These are phyloP conservation scores for Oedothorax gibbosus DNA, from an alignment of 1,140 invertebrate species.

Conservation along the genomic window DNA sequence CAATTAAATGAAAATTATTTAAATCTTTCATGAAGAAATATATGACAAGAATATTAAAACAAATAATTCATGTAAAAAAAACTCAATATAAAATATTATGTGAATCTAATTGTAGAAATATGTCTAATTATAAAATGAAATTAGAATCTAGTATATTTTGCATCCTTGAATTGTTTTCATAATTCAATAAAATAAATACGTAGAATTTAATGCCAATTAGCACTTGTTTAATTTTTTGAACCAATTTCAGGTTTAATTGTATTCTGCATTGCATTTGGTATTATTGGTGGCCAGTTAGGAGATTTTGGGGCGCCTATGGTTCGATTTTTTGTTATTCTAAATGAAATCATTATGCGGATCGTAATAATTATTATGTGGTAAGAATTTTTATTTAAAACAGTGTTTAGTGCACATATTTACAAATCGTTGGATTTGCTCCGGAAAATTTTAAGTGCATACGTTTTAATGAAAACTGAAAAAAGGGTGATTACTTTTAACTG, in stretches of 20 bases:
- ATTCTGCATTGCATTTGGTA: slow-evolving; percentile 88
- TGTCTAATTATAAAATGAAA: not conserved
- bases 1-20: not conserved
- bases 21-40: slow-evolving; percentile 5
- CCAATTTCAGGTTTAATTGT: slow-evolving; percentile 76
- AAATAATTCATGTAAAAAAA: not conserved
- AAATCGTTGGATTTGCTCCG: too few species aligned
- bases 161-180: not conserved
- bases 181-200: too few species aligned
- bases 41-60: not conserved
- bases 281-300: slow-evolving; percentile 83
- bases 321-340: slow-evolving; percentile 84
- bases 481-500: too few species aligned
- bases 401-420: too few species aligned
- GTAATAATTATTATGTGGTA: slow-evolving; percentile 91
- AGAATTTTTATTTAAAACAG: slow-evolving; percentile 63
- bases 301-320: slow-evolving; percentile 75
- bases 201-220: too few species aligned
- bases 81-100: not conserved
- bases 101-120: not conserved
- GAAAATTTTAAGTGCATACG: too few species aligned
- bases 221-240: not conserved
- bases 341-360: slow-evolving; percentile 90
- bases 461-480: too few species aligned
- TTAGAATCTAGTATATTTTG: not conserved